Evolutionary conservation across 2,113 vertebrate genomes (phyloP).

Genomic region (Phylloscopus trochilus): DNA sequence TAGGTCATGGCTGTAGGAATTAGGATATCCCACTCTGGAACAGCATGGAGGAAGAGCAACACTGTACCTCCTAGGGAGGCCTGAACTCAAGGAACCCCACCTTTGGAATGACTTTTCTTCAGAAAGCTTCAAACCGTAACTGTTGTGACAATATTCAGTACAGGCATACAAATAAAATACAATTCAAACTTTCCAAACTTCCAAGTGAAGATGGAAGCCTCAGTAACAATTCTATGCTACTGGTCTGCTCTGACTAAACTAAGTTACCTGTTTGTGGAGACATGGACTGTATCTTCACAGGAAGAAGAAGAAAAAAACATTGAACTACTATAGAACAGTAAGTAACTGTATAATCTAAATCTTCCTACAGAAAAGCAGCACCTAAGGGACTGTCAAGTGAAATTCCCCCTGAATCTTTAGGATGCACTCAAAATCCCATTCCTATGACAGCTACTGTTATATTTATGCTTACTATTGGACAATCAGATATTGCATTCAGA

Average conservation of each 20-base stretch:
- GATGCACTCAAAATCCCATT: background rate
- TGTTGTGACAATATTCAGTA: background rate
- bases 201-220: background rate
- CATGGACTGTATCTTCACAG: background rate
- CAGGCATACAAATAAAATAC: background rate
- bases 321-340: background rate
- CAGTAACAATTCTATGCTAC: background rate
- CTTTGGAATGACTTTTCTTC: background rate
- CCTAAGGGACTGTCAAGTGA: background rate
- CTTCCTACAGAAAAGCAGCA: background rate
- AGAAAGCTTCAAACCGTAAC: background rate
- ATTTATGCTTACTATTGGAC: background rate
- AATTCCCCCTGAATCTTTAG: background rate
- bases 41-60: background rate
- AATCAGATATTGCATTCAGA: background rate
- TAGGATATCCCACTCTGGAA: background rate
- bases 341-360: background rate
- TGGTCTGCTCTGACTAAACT: background rate
- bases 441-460: background rate
- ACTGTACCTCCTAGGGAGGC: background rate
- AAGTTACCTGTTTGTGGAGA: background rate
- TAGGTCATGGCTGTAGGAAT: fast-evolving
- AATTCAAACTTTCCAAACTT: background rate
- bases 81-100: background rate
- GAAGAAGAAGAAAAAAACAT: background rate